Conservation (phyloP, 2,113 vertebrate genomes). For the Aspiorhynchus laticeps region DNA sequence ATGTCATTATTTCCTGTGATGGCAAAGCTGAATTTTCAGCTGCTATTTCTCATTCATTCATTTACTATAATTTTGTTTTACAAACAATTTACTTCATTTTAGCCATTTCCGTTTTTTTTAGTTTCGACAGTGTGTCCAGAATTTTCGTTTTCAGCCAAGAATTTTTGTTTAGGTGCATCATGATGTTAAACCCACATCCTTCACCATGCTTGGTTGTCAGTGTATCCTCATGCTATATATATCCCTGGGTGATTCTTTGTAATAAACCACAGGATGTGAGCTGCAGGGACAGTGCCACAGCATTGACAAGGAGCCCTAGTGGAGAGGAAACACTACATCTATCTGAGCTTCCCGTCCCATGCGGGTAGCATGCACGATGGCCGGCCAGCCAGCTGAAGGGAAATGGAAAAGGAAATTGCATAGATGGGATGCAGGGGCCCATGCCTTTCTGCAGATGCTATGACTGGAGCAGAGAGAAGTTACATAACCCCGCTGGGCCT, state of each 20-base stretch:
- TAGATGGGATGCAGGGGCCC: conserved; percentile 41
- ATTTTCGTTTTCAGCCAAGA: neutral
- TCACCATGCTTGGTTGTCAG: neutral
- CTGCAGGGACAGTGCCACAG: neutral
- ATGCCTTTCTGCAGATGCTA: conserved; percentile 32
- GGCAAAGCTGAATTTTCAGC: neutral
- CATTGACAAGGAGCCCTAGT: neutral
- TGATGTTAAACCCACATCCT: neutral
- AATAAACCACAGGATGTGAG: conserved; percentile 42
- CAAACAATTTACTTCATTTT: neutral
- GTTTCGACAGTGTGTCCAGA: neutral
- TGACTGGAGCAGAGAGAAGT: conserved; percentile 34
- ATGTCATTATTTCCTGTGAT: neutral
- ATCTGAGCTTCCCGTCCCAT: conserved; percentile 48
- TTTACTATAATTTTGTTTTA: neutral
- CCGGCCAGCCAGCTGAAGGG: conserved; percentile 18
- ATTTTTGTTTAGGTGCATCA: neutral
- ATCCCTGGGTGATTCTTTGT: conserved; percentile 24
- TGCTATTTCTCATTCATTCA: neutral
- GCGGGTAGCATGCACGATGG: neutral
- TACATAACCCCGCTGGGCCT: conserved; percentile 34
- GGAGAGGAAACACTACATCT: conserved; percentile 53
- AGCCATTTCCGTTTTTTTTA: neutral
- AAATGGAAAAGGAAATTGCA: conserved; percentile 57
- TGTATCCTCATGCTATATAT: conserved; percentile 27